A percentile compares a stretch with the other conserved stretches of the same genome.
phyloP scores from a whole-genome alignment of 2,888 invertebrate genomes.

The Scaptomyza caliginosa region DNA sequence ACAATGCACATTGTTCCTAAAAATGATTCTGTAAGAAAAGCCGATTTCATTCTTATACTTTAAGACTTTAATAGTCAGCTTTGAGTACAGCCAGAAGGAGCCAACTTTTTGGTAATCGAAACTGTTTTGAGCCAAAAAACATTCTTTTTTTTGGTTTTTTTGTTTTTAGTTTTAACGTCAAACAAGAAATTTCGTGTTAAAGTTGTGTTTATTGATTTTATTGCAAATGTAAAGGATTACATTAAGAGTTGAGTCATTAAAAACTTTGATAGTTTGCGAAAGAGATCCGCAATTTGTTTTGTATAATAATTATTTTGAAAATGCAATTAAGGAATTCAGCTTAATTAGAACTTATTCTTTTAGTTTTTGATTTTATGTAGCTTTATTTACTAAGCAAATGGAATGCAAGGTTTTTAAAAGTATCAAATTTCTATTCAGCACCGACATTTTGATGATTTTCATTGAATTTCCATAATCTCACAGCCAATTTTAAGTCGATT shows the following conservation, averaged over 20 bases:
- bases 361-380: neutral
- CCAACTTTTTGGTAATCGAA: slow-evolving; percentile 15
- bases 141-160: neutral
- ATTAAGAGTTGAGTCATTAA: neutral
- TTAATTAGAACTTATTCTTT: neutral
- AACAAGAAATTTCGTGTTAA: slow-evolving; percentile 1
- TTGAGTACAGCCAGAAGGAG: neutral
- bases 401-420: neutral
- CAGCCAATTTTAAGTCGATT: neutral
- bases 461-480: neutral
- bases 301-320: neutral
- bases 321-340: neutral
- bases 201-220: neutral
- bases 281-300: too few species aligned
- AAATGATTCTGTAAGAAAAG: slow-evolving; percentile 45
- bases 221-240: neutral
- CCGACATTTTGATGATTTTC: neutral
- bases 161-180: neutral
- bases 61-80: slow-evolving; percentile 38
- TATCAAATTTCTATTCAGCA: neutral
- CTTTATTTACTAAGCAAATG: too few species aligned
- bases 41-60: slow-evolving; percentile 28
- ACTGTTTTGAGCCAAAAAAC: slow-evolving; percentile 2
- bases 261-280: neutral
- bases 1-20: slow-evolving; percentile 57